Base-by-base conservation (phyloP, 2,113 vertebrate genomes). In the Scartelaos histophorus region DNA sequence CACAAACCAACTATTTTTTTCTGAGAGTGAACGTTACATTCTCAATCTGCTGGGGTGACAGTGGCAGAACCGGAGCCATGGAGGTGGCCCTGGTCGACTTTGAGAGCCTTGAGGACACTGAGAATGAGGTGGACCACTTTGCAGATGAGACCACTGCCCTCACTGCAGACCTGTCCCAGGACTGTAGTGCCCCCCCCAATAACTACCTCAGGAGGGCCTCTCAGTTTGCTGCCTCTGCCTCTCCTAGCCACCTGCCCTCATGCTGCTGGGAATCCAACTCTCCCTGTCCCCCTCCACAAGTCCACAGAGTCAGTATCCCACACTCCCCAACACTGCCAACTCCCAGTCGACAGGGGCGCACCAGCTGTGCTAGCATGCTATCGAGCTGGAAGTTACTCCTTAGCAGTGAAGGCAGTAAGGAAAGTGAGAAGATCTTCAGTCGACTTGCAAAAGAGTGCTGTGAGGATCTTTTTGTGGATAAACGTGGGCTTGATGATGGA, bases 81-180 rank as follows among this genome's bases (percentile, higher is more conserved):
- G 96, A 98, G 82, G 94, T 97, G 84, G 95, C 96, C 67, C 90
- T 98, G 56, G 95, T 98, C 75, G 94, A 94, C 82, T 96, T 97
- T 74, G 95, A 95, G 82, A 95, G 93, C 67, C 80, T 94, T 6
- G 95, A 95, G 1, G 94, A 95, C 71, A 89, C 94, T 38, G 89
- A 87, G 47, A 82, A 91, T 64, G 91, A 93, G 64, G 46, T 80
- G 60, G 95, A 95, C 82, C 92, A 87, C 61, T 94, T 93, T 43
- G 80, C 91, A 21, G 92, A 94, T 0, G 90, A 93, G 82, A 94
- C 88, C 70, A 91, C 85, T 0, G 80, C 86, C 60, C 91, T 94
- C 51, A 89, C 87, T 0, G 67, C 81, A 67, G 92, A 92, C 72
- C 84, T 91, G 64, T 81, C 88, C 3, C 71, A 76, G 38, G 88